These are phyloP conservation scores for Euthynnus affinis DNA, from an alignment of 2,797 vertebrate species.

Conservation along the genomic window DNA sequence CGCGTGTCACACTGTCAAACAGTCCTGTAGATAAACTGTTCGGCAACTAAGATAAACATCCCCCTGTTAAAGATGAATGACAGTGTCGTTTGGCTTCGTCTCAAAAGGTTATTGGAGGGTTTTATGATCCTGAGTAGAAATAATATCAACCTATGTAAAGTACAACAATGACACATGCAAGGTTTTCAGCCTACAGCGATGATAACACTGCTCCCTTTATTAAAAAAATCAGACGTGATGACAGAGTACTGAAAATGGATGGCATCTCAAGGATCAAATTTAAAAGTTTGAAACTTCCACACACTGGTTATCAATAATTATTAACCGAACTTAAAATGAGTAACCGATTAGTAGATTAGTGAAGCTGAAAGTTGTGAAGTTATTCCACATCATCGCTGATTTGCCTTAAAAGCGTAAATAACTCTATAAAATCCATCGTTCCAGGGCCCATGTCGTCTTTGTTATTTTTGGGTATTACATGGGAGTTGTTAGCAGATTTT, in stretches of 20 bases:
- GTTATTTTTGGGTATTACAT: too few species aligned
- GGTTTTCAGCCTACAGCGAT: neutral
- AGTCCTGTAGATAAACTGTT: neutral
- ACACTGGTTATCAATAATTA: too few species aligned
- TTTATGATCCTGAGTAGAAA: constrained; percentile 1
- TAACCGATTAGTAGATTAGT: too few species aligned
- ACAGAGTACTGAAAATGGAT: neutral
- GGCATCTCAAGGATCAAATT: neutral
- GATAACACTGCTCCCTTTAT: neutral
- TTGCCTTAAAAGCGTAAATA: neutral
- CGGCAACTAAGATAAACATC: neutral
- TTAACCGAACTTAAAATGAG: too few species aligned
- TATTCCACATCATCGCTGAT: neutral
- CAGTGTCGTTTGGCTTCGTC: neutral
- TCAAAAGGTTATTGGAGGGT: neutral
- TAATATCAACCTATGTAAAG: neutral
- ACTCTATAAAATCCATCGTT: too few species aligned
- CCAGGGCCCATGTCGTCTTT: too few species aligned
- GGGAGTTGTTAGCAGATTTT: too few species aligned
- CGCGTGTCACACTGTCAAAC: constrained; percentile 7
- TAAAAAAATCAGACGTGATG: too few species aligned
- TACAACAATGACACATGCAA: neutral
- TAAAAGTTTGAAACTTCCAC: neutral
- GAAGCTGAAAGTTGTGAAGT: neutral
- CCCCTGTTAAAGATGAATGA: neutral